Conservation (phyloP, 2,888 invertebrate species). For the Pterobdella sp. region DNA sequence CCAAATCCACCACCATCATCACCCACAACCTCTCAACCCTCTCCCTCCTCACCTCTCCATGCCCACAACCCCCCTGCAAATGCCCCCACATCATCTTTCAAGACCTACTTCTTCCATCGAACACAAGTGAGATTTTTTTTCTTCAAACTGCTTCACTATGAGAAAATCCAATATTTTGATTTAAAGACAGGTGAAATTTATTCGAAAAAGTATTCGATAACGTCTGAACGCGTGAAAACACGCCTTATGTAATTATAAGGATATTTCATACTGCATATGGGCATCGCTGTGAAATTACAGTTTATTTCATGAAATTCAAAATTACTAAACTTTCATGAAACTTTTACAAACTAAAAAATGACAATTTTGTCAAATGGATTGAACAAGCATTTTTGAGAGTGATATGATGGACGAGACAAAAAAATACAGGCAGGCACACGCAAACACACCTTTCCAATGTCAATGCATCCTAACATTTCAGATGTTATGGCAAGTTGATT, state of each 20-base stretch:
- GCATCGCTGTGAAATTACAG: no score
- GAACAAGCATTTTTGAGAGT: no score
- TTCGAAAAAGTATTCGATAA: constrained; percentile 5
- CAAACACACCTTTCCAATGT: neutral
- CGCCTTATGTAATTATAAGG: no score
- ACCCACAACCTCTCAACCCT: neutral
- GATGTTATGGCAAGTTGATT: neutral
- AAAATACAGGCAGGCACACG: neutral
- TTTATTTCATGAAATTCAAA: no score
- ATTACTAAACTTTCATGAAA: no score
- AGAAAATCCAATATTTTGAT: constrained; percentile 3
- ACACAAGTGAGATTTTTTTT: constrained; percentile 9
- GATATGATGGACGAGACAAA: no score
- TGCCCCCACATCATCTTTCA: neutral
- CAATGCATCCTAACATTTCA: constrained; percentile 6
- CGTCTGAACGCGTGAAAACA: constrained; percentile 5
- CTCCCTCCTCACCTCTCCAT: neutral
- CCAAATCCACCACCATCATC: constrained; percentile 10
- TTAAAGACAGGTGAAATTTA: constrained; percentile 8
- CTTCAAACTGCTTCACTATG: neutral
- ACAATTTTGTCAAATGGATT: no score
- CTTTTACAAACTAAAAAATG: no score
- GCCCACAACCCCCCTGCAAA: neutral
- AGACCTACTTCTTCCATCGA: constrained; percentile 13
- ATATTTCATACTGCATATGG: no score